These are phyloP conservation scores for Probosciger aterrimus DNA, from an alignment of 2,113 vertebrate genomes.

Conservation along the genomic window DNA sequence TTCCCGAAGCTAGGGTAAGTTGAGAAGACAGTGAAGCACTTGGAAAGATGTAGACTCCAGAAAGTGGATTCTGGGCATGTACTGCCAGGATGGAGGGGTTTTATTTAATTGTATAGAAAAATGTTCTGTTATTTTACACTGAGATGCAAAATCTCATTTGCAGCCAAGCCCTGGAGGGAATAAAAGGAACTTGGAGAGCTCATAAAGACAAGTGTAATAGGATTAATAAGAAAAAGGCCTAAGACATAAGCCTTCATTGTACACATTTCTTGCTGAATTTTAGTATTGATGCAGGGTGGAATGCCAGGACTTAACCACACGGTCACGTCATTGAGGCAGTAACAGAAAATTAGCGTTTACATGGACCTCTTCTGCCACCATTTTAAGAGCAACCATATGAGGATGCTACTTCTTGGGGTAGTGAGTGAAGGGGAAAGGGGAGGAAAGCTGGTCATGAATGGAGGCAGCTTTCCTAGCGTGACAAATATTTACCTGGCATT, in stretches of 20 bases:
- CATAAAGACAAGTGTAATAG: conserved; percentile 78
- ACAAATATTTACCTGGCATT: background rate
- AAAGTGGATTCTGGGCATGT: conserved; percentile 75
- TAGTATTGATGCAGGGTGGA: conserved; percentile 72
- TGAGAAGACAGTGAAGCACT: conserved; percentile 55
- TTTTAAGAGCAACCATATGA: background rate
- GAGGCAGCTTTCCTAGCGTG: background rate
- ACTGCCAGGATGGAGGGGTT: conserved; percentile 60
- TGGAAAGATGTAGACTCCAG: conserved; percentile 61
- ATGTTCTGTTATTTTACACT: conserved; percentile 75
- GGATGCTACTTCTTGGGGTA: background rate
- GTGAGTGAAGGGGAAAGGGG: background rate
- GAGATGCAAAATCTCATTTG: conserved; percentile 79
- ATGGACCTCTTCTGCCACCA: background rate
- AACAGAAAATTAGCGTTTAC: background rate
- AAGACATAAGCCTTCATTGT: conserved; percentile 75
- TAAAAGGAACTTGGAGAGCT: conserved; percentile 72
- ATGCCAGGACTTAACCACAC: conserved; percentile 59
- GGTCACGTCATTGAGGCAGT: conserved; percentile 39
- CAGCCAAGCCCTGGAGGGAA: conserved; percentile 69
- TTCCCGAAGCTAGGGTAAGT: conserved; percentile 28
- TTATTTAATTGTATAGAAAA: conserved; percentile 81
- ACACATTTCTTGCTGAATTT: conserved; percentile 69
- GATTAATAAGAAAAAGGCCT: conserved; percentile 76
- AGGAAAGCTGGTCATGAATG: background rate